Conservation (phyloP, 2,888 invertebrate species). For the Oscheius sp. region DNA sequence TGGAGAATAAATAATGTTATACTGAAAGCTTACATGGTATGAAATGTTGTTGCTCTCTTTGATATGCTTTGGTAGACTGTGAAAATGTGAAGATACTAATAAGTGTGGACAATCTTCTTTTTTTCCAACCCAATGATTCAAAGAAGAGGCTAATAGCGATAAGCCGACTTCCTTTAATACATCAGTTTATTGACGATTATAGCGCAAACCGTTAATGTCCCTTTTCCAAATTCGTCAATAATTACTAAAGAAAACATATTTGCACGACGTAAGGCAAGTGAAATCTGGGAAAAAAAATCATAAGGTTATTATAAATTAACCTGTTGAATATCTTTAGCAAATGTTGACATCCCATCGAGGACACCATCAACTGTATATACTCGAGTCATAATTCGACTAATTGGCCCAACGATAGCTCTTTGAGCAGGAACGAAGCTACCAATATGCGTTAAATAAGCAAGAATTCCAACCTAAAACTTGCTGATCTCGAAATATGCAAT, state of each 20-base stretch:
- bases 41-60: background rate
- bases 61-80: slow-evolving; percentile 73
- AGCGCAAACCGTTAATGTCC: background rate
- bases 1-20: slow-evolving; percentile 11
- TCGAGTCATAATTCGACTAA: slow-evolving; percentile 77
- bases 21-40: background rate
- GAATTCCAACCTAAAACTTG: slow-evolving; percentile 76
- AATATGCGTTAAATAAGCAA: slow-evolving; percentile 85
- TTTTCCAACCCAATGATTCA: slow-evolving; percentile 77
- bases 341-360: slow-evolving; percentile 83
- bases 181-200: background rate
- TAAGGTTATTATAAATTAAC: slow-evolving; percentile 72
- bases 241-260: slow-evolving; percentile 78
- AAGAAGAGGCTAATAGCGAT: slow-evolving; percentile 78
- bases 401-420: slow-evolving; percentile 78
- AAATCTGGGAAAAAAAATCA: slow-evolving; percentile 76
- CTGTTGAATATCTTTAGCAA: slow-evolving; percentile 85
- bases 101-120: slow-evolving; percentile 79
- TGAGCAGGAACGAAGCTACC: slow-evolving; percentile 89
- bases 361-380: slow-evolving; percentile 82
- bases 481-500: background rate
- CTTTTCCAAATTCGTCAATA: slow-evolving; percentile 8
- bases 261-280: slow-evolving; percentile 79
- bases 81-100: slow-evolving; percentile 82
- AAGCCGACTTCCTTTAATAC: slow-evolving; percentile 79